Percentiles rank a stretch among this genome's conserved stretches.
phyloP scores from a whole-genome alignment of 2,888 invertebrate genomes.

The Chrysolina haemoptera region DNA sequence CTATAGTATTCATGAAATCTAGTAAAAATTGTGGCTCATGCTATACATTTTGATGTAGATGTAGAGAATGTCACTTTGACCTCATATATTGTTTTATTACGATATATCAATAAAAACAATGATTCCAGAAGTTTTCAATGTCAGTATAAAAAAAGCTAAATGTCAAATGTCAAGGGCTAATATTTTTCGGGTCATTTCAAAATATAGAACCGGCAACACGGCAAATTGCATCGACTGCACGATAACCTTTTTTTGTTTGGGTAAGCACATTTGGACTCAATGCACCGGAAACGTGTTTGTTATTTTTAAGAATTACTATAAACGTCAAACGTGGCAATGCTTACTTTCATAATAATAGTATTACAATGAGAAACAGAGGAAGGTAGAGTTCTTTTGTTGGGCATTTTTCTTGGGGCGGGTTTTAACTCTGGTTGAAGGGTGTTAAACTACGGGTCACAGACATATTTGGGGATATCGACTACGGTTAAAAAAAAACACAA shows the following conservation, averaged over 20 bases:
- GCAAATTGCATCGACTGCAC: conserved; percentile 23
- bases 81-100: no score
- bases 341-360: conserved; percentile 26
- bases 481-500: conserved; percentile 5
- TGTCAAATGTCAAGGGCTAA: not conserved
- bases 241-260: conserved; percentile 40
- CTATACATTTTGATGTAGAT: no score
- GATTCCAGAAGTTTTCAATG: no score
- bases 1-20: no score
- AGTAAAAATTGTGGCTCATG: no score
- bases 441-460: conserved; percentile 11
- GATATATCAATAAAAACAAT: no score
- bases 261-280: conserved; percentile 47
- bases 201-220: conserved; percentile 5
- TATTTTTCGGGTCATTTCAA: not conserved
- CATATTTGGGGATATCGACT: conserved; percentile 4
- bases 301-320: conserved; percentile 49
- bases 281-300: conserved; percentile 56
- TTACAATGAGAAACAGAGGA: conserved; percentile 22
- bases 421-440: conserved; percentile 6
- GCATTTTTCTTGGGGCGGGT: not conserved
- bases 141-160: no score
- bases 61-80: no score
- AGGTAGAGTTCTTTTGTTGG: conserved; percentile 17
- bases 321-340: conserved; percentile 35